Evolutionary conservation across 2,113 vertebrate species (phyloP).

Genomic region (Pachypanchax playfairii): DNA sequence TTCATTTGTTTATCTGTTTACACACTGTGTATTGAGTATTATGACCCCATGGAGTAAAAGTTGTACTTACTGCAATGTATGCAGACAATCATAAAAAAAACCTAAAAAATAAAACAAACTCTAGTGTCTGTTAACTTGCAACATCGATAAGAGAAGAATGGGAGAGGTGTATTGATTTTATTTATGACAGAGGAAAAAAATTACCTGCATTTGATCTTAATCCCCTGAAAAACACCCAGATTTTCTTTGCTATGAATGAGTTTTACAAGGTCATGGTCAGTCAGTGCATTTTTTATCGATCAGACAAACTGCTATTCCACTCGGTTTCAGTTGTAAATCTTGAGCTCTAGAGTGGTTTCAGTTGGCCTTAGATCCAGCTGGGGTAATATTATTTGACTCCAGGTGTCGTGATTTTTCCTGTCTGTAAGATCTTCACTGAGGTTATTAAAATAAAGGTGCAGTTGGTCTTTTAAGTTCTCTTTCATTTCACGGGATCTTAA

Average conservation of each 20-base stretch:
- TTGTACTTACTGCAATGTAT: conserved; percentile 1
- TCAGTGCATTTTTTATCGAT: conserved; percentile 46
- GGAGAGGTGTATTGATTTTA: conserved; percentile 11
- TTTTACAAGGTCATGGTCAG: conserved; percentile 58
- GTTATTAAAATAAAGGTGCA: conserved; percentile 33
- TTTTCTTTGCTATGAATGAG: neutral
- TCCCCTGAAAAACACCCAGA: conserved; percentile 21
- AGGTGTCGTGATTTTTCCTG: conserved; percentile 53
- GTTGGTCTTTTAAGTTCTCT: conserved; percentile 38
- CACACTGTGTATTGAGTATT: neutral
- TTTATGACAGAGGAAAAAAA: conserved; percentile 7
- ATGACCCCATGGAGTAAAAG: neutral
- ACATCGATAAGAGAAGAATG: conserved; percentile 44
- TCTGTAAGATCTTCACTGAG: conserved; percentile 51
- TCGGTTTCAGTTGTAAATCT: conserved; percentile 53
- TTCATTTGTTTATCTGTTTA: neutral
- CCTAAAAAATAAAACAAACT: neutral
- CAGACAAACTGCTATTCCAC: conserved; percentile 21
- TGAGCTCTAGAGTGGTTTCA: conserved; percentile 45
- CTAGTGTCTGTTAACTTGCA: conserved; percentile 5
- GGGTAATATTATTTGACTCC: conserved; percentile 56
- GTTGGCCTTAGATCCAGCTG: conserved; percentile 37
- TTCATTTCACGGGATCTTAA: conserved; percentile 5
- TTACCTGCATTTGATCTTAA: conserved; percentile 31
- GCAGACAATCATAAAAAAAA: neutral